phyloP scores from a whole-genome alignment of 2,113 vertebrate genomes.

The Burhinus oedicnemus region DNA sequence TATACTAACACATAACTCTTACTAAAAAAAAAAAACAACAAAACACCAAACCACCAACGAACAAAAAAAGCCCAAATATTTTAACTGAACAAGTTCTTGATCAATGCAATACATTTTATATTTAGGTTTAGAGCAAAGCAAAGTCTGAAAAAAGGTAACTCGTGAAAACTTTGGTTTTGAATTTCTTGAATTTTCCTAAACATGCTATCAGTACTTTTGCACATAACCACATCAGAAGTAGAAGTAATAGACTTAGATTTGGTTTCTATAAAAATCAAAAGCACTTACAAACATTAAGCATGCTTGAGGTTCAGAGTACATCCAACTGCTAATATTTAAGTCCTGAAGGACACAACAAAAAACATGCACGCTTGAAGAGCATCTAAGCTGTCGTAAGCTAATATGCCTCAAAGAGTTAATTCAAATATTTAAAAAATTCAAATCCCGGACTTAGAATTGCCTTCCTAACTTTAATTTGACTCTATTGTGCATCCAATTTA shows the following conservation, averaged over 20 bases:
- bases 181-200: not conserved
- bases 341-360: not conserved
- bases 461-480: not conserved
- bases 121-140: not conserved
- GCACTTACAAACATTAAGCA: not conserved
- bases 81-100: not conserved
- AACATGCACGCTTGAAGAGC: not conserved
- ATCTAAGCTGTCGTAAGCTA: not conserved
- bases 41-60: not conserved
- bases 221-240: not conserved
- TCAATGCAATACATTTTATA: not conserved
- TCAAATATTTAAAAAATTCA: not conserved
- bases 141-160: not conserved
- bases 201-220: not conserved
- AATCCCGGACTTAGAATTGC: not conserved
- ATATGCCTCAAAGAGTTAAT: not conserved
- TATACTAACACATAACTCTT: not conserved
- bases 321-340: not conserved
- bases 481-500: not conserved
- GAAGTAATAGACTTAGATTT: not conserved
- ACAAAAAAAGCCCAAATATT: not conserved
- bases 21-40: not conserved
- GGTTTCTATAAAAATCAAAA: not conserved
- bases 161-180: not conserved
- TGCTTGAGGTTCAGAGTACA: not conserved